phyloP scores from a whole-genome alignment of 2,113 vertebrate genomes.

The Pomatorhinus ruficollis region DNA sequence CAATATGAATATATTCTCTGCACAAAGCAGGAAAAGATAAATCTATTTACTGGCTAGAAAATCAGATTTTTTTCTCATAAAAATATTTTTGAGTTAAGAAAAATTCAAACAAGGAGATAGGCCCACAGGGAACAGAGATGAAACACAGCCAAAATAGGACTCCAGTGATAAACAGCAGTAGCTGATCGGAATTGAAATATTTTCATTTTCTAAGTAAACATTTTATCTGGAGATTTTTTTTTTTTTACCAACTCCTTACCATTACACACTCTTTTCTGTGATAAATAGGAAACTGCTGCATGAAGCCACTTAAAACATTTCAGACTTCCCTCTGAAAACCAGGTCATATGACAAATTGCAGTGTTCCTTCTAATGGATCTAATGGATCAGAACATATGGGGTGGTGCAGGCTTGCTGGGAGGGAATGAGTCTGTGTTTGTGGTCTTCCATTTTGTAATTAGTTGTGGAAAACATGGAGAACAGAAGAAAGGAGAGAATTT shows the following conservation, averaged over 20 bases:
- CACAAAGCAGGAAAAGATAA: not conserved
- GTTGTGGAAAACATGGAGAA: not conserved
- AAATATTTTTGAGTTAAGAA: not conserved
- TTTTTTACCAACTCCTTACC: not conserved
- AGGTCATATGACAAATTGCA: not conserved
- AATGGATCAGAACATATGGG: not conserved
- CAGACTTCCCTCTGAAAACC: not conserved
- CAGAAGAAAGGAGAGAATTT: not conserved
- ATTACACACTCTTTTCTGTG: not conserved
- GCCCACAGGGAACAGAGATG: not conserved
- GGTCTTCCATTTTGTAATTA: not conserved
- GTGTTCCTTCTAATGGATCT: not conserved
- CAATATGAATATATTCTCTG: not conserved
- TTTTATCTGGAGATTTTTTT: not conserved
- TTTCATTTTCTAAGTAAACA: not conserved
- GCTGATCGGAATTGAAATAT: not conserved
- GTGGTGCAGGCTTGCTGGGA: not conserved
- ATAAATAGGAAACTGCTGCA: not conserved
- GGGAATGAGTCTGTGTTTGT: not conserved
- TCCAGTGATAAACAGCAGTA: not conserved
- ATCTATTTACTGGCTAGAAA: not conserved
- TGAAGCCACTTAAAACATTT: not conserved
- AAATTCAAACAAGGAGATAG: not conserved
- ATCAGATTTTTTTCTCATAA: not conserved
- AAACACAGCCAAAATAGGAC: not conserved